phyloP scores from a whole-genome alignment of 2,113 vertebrate species.

The Eurystomus gularis region DNA sequence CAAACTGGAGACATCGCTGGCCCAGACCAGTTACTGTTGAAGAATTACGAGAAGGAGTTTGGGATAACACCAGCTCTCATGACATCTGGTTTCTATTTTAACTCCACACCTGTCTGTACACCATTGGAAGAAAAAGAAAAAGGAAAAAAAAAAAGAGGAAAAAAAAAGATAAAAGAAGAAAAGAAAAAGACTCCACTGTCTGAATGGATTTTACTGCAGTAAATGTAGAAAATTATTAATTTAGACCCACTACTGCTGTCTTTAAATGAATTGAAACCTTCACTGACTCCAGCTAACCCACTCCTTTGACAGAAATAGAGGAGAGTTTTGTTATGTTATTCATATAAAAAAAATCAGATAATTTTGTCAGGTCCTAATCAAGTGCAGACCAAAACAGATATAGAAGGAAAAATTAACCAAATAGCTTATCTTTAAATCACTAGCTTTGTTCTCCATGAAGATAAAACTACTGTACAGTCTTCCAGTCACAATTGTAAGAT shows the following conservation, averaged over 20 bases:
- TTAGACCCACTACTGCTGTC: neutral
- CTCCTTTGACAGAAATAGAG: neutral
- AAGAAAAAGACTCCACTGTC: neutral
- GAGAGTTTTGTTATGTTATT: neutral
- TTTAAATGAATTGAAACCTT: neutral
- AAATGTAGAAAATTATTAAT: neutral
- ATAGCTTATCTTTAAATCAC: neutral
- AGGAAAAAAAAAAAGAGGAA: neutral
- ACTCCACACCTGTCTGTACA: neutral
- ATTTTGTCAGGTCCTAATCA: neutral
- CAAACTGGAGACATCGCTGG: neutral
- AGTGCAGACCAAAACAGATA: neutral
- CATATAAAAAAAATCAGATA: neutral
- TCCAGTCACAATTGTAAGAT: neutral
- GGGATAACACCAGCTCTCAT: neutral
- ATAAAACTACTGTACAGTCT: neutral
- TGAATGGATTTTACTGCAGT: neutral
- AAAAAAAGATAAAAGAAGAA: neutral
- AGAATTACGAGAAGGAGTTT: neutral
- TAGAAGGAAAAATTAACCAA: neutral
- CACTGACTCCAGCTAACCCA: neutral
- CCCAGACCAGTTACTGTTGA: neutral
- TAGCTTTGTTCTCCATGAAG: neutral
- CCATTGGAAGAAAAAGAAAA: neutral
- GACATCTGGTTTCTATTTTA: slow-evolving; percentile 20